Evolutionary conservation across 1,140 invertebrate genomes (phyloP).

Genomic region (Chelonus insularis): DNA sequence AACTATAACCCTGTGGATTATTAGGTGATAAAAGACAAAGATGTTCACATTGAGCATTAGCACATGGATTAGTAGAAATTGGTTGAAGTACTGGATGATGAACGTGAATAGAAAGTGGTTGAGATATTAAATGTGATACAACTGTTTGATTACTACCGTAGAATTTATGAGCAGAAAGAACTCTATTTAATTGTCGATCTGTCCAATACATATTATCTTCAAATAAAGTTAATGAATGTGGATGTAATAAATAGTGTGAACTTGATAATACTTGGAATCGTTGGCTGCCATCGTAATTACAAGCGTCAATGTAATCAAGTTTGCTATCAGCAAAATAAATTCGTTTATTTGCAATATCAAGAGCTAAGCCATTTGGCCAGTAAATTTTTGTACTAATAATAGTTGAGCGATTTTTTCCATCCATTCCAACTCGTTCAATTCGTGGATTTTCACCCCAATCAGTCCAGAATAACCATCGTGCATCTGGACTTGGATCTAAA

Average conservation of each 20-base stretch:
- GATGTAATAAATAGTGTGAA: constrained; percentile 91
- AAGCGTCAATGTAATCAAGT: constrained; percentile 97
- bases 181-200: constrained; percentile 87
- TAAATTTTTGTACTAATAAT: constrained; percentile 97
- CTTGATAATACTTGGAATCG: constrained; percentile 84
- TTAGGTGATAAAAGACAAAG: constrained; percentile 85
- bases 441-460: constrained; percentile 98
- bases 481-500: constrained; percentile 85
- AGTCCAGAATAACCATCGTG: constrained; percentile 92
- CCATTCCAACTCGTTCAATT: constrained; percentile 95
- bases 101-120: constrained; percentile 92
- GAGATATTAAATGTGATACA: constrained; percentile 90
- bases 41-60: constrained; percentile 79
- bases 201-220: constrained; percentile 97
- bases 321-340: constrained; percentile 98
- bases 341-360: constrained; percentile 91
- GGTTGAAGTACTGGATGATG: constrained; percentile 94
- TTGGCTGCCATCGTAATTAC: constrained; percentile 92
- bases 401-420: constrained; percentile 81
- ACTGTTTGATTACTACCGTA: constrained; percentile 88
- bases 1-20: constrained; percentile 73
- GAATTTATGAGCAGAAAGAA: constrained; percentile 89
- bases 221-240: constrained; percentile 91
- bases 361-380: constrained; percentile 95
- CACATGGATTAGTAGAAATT: constrained; percentile 80